phyloP scores from a whole-genome alignment of 2,113 vertebrate genomes.

The Triplophysa siluroides region DNA sequence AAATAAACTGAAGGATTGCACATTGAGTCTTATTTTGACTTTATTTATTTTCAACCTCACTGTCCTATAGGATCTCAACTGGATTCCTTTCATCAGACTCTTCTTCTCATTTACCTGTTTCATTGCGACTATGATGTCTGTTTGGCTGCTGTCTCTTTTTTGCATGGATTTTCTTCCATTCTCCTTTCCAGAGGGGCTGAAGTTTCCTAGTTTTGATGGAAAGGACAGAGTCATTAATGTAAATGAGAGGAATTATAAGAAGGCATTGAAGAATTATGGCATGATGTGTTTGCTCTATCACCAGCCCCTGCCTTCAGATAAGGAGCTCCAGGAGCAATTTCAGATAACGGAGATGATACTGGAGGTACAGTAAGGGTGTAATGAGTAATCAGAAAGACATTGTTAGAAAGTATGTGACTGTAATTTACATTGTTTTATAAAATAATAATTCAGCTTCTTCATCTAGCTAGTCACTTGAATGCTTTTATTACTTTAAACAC shows the following conservation, averaged over 20 bases:
- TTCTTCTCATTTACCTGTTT: conserved; percentile 25
- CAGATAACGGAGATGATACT: conserved; percentile 93
- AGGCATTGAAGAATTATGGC: conserved; percentile 87
- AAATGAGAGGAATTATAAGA: conserved; percentile 91
- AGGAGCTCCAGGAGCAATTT: conserved; percentile 86
- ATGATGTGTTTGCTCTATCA: conserved; percentile 92
- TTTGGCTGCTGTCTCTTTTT: conserved; percentile 70
- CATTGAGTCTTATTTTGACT: background rate
- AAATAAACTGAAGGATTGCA: background rate
- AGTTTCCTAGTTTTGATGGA: conserved; percentile 94
- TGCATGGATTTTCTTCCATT: conserved; percentile 72
- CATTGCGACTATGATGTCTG: conserved; percentile 61
- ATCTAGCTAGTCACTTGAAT: no score
- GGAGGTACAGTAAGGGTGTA: conserved; percentile 76
- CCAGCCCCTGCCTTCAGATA: conserved; percentile 80
- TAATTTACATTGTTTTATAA: no score
- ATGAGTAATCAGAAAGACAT: conserved; percentile 46
- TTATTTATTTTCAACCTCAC: background rate
- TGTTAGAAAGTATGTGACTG: no score
- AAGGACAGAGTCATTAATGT: conserved; percentile 91
- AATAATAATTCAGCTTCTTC: no score
- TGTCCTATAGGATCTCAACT: conserved; percentile 1
- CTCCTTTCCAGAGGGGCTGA: conserved; percentile 84
- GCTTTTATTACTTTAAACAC: no score
- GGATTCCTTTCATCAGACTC: conserved; percentile 4